A percentile compares a stretch with the other conserved stretches of the same genome.
phyloP scores from a whole-genome alignment of 2,113 vertebrate species.

The Calypte anna region DNA sequence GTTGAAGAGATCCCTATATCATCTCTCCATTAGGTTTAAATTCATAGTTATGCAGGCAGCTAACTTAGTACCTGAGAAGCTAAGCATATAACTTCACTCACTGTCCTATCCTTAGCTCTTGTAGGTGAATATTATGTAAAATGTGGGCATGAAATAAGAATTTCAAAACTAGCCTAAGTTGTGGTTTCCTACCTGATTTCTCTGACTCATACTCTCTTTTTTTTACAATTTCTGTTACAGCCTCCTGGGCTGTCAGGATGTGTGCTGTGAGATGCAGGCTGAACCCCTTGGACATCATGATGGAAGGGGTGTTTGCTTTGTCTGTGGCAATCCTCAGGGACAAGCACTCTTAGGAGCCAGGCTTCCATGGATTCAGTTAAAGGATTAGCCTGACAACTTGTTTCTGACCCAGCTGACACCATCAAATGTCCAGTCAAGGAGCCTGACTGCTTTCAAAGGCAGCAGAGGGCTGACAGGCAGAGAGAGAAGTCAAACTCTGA shows the following conservation, averaged over 20 bases:
- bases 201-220: not conserved
- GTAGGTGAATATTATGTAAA: not conserved
- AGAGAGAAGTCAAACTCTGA: not conserved
- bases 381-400: not conserved
- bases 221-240: not conserved
- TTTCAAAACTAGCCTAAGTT: not conserved
- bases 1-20: not conserved
- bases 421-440: not conserved
- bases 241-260: not conserved
- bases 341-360: not conserved
- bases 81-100: not conserved
- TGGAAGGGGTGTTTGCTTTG: not conserved
- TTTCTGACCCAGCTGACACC: not conserved
- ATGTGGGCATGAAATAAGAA: not conserved
- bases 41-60: not conserved
- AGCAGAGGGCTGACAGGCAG: not conserved
- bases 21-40: not conserved
- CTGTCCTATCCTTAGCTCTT: not conserved
- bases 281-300: fast-evolving
- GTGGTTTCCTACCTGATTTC: not conserved
- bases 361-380: not conserved
- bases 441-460: not conserved
- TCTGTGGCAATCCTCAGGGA: not conserved
- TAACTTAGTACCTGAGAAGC: not conserved
- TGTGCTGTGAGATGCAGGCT: not conserved